These are phyloP conservation scores for Hylaeus anthracinus DNA, from an alignment of 1,140 invertebrate species.

Conservation along the genomic window DNA sequence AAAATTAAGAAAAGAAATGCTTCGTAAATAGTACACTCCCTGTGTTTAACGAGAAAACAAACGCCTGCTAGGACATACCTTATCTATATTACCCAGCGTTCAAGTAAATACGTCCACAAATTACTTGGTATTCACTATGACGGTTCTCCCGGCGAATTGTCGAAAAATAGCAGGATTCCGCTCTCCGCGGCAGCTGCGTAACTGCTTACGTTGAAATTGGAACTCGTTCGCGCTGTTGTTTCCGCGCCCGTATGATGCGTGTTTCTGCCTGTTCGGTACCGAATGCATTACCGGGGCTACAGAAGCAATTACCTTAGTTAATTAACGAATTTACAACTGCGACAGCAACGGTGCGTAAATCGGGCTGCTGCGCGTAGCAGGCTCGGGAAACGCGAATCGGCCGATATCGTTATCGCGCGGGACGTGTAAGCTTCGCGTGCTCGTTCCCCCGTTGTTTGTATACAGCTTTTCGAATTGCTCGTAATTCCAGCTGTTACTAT, in stretches of 20 bases:
- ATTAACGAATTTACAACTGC: slow-evolving; percentile 77
- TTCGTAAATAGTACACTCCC: too few relatives aligned
- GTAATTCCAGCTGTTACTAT: slow-evolving; percentile 44
- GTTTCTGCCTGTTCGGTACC: slow-evolving; percentile 40
- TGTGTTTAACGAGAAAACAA: too few relatives aligned
- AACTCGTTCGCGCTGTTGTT: slow-evolving; percentile 20
- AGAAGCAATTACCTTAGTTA: slow-evolving; percentile 76
- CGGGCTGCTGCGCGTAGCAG: slow-evolving; percentile 40
- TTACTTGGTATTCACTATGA: too few relatives aligned
- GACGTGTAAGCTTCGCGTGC: slow-evolving; percentile 49
- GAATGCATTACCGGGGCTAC: slow-evolving; percentile 63
- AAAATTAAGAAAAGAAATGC: too few relatives aligned
- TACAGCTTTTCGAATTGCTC: slow-evolving; percentile 46
- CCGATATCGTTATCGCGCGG: slow-evolving; percentile 56
- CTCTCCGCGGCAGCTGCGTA: too few relatives aligned
- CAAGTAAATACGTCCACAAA: too few relatives aligned
- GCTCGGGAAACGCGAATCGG: slow-evolving; percentile 29
- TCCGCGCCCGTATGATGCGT: slow-evolving; percentile 46
- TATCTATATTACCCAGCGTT: too few relatives aligned
- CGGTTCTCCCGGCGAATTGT: too few relatives aligned
- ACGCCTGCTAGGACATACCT: too few relatives aligned
- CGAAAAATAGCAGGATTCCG: not conserved
- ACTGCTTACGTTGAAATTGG: slow-evolving; percentile 31
- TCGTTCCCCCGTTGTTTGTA: slow-evolving; percentile 34
- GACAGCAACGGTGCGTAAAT: slow-evolving; percentile 65